Evolutionary conservation across 2,797 vertebrate species (phyloP).

Genomic region (Pogonophryne albipinna): DNA sequence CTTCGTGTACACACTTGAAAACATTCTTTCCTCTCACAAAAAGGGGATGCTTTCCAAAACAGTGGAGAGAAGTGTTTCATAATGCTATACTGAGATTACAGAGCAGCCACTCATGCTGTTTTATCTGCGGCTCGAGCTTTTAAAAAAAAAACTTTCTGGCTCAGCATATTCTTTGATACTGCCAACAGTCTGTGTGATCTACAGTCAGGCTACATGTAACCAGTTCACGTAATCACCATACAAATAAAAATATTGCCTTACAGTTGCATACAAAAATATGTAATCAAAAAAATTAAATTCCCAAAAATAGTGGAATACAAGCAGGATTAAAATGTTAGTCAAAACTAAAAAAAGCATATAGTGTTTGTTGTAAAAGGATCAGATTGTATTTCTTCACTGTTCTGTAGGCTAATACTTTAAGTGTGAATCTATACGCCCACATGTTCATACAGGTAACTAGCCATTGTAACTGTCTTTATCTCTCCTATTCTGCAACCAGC

Average conservation of each 20-base stretch:
- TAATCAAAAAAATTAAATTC: too few species aligned
- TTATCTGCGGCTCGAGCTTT: conserved; percentile 1
- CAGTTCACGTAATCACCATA: too few species aligned
- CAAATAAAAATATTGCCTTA: too few species aligned
- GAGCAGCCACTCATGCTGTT: conserved; percentile 49
- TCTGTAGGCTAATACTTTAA: too few species aligned
- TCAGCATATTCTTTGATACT: conserved; percentile 49
- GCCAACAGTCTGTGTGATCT: conserved; percentile 17
- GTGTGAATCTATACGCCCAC: too few species aligned
- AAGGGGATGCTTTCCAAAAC: conserved; percentile 24
- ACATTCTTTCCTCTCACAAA: not conserved
- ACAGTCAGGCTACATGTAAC: not conserved
- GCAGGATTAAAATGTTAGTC: too few species aligned
- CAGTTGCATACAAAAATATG: too few species aligned
- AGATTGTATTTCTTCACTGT: too few species aligned
- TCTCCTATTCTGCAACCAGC: conserved; percentile 4
- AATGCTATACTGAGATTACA: conserved; percentile 20
- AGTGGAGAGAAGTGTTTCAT: conserved; percentile 32
- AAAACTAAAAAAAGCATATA: too few species aligned
- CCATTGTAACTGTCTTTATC: not conserved
- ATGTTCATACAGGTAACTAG: not conserved
- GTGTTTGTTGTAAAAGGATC: too few species aligned
- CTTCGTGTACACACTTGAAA: conserved; percentile 2
- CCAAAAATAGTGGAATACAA: too few species aligned
- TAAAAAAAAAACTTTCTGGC: conserved; percentile 11